Conservation (phyloP, 2,113 vertebrate genomes). For the Pedionomus torquatus region DNA sequence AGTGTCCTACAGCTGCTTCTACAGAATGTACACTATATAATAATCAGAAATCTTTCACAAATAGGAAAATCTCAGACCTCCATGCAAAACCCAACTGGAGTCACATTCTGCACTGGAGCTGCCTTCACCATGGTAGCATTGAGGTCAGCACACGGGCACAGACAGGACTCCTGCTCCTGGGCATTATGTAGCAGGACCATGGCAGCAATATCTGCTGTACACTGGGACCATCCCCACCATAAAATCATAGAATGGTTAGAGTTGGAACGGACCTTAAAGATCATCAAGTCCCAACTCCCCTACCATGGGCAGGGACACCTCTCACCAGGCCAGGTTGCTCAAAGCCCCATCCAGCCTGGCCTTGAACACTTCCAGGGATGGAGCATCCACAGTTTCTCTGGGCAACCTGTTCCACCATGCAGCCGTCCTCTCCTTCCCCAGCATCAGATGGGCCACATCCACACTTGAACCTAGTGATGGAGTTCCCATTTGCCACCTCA, state of each 20-base stretch:
- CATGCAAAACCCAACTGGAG: neutral
- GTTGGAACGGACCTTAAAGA: no score
- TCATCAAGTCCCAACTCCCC: no score
- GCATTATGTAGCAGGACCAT: rapidly evolving
- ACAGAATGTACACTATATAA: neutral
- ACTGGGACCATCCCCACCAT: neutral
- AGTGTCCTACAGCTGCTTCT: conserved; percentile 14
- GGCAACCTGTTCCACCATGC: neutral
- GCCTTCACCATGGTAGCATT: rapidly evolving
- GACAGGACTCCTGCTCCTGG: rapidly evolving
- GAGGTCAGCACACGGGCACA: neutral
- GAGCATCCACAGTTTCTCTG: no score
- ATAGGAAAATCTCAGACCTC: neutral
- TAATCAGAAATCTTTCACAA: conserved; percentile 3
- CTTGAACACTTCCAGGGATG: no score
- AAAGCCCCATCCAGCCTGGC: no score
- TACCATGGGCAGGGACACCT: no score
- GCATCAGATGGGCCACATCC: neutral
- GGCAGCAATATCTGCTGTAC: neutral
- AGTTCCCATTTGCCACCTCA: neutral
- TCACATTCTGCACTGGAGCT: neutral
- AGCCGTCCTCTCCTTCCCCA: neutral
- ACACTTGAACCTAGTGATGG: neutral
- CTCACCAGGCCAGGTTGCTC: no score
- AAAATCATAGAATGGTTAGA: no score